Percentiles rank a stretch among this genome's conserved stretches.
Conservation (phyloP, 1,140 invertebrate genomes). For the Drosophila simulans region DNA sequence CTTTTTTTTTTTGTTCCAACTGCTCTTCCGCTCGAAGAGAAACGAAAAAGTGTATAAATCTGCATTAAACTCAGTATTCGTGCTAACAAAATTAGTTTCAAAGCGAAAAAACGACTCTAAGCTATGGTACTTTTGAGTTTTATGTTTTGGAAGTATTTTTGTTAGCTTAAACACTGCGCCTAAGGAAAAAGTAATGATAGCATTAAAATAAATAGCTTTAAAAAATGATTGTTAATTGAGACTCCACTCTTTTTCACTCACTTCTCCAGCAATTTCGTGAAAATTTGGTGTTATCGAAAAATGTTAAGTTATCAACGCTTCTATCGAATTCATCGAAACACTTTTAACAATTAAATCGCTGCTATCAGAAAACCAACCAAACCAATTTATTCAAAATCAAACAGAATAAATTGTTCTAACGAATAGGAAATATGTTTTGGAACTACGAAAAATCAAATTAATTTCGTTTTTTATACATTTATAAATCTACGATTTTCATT, state of each 20-base stretch:
- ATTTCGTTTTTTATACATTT: not conserved
- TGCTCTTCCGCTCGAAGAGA: not conserved
- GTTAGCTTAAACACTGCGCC: too few species aligned
- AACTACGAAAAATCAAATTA: not conserved
- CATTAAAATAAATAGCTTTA: conserved; percentile 5
- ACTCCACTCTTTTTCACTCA: conserved; percentile 11
- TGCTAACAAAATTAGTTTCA: too few species aligned
- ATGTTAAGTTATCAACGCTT: not conserved
- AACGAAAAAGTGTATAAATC: not conserved
- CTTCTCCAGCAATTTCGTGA: conserved; percentile 1
- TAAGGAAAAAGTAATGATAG: not conserved
- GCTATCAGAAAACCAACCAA: not conserved
- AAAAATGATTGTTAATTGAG: not conserved
- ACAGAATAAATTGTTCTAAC: conserved; percentile 7
- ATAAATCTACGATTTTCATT: conserved; percentile 11
- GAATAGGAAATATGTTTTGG: not conserved
- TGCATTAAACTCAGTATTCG: too few species aligned
- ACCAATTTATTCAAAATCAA: not conserved
- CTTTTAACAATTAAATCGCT: not conserved
- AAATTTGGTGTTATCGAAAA: not conserved
- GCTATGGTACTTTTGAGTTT: too few species aligned
- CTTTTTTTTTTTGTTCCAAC: not conserved
- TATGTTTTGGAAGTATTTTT: too few species aligned
- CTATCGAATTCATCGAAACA: not conserved
- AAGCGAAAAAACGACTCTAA: too few species aligned